These are phyloP conservation scores for Leptopilina clavipes DNA, from an alignment of 1,140 invertebrate species.

Conservation along the genomic window DNA sequence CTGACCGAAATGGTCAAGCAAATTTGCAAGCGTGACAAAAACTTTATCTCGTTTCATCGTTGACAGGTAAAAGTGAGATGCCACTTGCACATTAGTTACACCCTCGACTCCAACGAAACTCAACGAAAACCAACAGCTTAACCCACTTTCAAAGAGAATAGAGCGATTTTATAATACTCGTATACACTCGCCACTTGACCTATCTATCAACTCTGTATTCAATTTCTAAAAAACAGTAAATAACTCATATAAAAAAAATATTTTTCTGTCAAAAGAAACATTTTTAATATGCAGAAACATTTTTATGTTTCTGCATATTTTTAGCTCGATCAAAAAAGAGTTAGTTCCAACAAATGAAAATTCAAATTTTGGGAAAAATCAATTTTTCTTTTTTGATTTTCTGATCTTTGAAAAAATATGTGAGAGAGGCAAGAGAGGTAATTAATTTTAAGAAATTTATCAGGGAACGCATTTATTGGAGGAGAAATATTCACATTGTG, in stretches of 20 bases:
- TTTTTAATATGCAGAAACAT: too few relatives aligned
- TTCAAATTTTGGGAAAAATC: too few relatives aligned
- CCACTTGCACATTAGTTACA: constrained; percentile 22
- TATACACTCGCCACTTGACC: not conserved
- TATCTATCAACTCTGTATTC: not conserved
- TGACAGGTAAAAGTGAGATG: constrained; percentile 24
- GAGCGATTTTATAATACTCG: constrained; percentile 16
- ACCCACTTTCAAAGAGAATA: constrained; percentile 19
- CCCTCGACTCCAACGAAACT: not conserved
- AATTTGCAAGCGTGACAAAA: constrained; percentile 13
- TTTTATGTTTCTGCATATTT: too few relatives aligned
- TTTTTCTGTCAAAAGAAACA: too few relatives aligned
- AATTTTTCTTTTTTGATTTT: too few relatives aligned
- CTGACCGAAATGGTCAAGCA: not conserved
- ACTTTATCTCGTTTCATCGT: constrained; percentile 13
- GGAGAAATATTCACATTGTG: not conserved
- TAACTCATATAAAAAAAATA: not conserved
- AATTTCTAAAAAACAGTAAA: not conserved
- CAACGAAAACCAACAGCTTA: constrained; percentile 24
- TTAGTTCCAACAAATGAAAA: too few relatives aligned
- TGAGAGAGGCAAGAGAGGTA: not conserved
- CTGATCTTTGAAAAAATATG: too few relatives aligned
- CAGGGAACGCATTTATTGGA: constrained; percentile 18
- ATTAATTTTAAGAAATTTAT: constrained; percentile 44
- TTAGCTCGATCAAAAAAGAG: too few relatives aligned